Evolutionary conservation across 2,113 vertebrate species (phyloP).

Genomic region (Gasterosteus aculeatus): DNA sequence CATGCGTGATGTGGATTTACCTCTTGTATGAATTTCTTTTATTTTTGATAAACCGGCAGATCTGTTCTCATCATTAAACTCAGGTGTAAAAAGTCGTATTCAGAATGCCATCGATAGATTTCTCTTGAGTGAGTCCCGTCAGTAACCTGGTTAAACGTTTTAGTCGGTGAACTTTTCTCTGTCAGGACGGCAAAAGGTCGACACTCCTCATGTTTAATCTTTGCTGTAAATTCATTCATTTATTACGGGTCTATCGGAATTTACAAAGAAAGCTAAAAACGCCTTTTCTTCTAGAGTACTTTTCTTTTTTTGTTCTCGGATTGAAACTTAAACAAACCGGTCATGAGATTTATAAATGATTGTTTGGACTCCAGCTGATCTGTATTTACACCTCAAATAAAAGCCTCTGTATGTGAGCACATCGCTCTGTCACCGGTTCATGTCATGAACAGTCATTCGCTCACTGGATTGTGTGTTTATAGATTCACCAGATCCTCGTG

Average conservation of each 20-base stretch:
- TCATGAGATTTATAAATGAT: background rate
- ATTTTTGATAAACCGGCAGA: background rate
- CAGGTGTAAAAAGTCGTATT: background rate
- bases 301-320: background rate
- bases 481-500: background rate
- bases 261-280: background rate
- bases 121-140: too few species aligned
- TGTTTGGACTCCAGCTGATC: background rate
- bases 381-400: background rate
- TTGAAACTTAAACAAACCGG: background rate
- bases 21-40: too few species aligned
- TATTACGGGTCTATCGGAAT: background rate
- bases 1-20: too few species aligned
- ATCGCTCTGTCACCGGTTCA: background rate
- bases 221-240: background rate
- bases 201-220: background rate
- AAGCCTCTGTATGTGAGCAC: background rate
- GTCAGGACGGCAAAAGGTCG: constrained; percentile 22
- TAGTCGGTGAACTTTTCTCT: background rate
- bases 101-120: background rate
- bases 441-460: background rate
- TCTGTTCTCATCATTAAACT: background rate
- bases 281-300: background rate
- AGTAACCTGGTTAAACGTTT: background rate
- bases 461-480: background rate